Conservation (phyloP, 2,113 vertebrate species). For the Gallinago jamesoni region DNA sequence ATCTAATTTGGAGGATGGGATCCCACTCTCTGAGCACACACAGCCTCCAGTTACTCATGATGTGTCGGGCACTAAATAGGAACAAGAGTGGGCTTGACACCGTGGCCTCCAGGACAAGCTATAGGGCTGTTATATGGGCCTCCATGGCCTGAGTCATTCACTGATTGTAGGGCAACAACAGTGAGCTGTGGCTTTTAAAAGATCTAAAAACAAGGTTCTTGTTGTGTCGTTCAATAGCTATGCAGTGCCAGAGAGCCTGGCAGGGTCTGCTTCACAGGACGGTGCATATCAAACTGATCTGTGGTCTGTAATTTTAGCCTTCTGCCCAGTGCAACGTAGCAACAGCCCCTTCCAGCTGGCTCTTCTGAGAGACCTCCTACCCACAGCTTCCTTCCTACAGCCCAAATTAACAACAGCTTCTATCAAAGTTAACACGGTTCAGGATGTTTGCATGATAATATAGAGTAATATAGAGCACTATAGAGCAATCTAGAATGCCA, state of each 20-base stretch:
- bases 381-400: background rate
- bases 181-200: background rate
- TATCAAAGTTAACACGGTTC: background rate
- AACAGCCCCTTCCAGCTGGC: background rate
- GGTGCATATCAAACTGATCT: background rate
- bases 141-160: background rate
- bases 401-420: background rate
- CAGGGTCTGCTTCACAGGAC: background rate
- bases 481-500: background rate
- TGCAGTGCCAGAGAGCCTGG: background rate
- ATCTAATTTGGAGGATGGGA: background rate
- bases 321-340: background rate
- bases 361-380: background rate
- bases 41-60: background rate
- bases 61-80: background rate
- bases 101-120: background rate
- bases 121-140: background rate
- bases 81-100: conserved; percentile 20
- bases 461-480: background rate
- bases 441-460: background rate
- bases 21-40: background rate
- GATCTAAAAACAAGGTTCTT: conserved; percentile 6
- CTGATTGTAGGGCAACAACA: background rate
- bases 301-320: background rate
- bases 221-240: background rate